A percentile compares a stretch with the other conserved stretches of the same genome.
These are phyloP conservation scores for Cataglyphis altisquamis DNA, from an alignment of 2,888 invertebrate species.

Conservation along the genomic window DNA sequence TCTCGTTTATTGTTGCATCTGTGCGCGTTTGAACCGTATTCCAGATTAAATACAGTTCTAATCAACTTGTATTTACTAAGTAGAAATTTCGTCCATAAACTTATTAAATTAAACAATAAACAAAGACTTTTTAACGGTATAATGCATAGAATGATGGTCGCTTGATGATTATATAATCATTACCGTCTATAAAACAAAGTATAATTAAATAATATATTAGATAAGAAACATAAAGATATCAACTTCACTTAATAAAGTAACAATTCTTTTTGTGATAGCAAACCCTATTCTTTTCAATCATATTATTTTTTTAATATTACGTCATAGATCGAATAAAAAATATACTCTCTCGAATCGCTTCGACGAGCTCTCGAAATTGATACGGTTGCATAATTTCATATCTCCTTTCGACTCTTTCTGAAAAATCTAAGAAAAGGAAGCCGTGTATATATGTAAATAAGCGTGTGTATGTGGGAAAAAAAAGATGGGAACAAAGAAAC, in stretches of 20 bases:
- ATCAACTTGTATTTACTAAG: conserved; percentile 34
- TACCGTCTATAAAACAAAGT: not conserved
- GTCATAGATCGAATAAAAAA: not conserved
- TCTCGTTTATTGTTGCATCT: conserved; percentile 37
- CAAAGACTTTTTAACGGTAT: not conserved
- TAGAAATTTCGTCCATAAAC: not conserved
- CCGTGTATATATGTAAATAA: not conserved
- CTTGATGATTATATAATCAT: not conserved
- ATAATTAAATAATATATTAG: not conserved
- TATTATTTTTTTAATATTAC: not conserved
- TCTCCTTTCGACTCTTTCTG: conserved; percentile 23
- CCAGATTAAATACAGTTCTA: conserved; percentile 50
- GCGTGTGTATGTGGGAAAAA: not conserved
- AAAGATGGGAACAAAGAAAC: conserved; percentile 19
- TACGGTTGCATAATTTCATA: conserved; percentile 27
- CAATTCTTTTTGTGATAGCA: not conserved
- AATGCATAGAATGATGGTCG: not conserved
- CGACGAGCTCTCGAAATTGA: not conserved
- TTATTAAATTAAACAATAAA: not conserved
- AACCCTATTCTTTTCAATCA: not conserved
- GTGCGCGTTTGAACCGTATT: conserved; percentile 29
- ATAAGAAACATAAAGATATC: not conserved
- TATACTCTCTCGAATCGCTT: too few species aligned
- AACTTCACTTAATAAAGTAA: not conserved
- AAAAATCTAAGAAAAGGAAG: conserved; percentile 22